Conservation (phyloP, 1,140 invertebrate genomes). For the Cataglyphis hispanica region DNA sequence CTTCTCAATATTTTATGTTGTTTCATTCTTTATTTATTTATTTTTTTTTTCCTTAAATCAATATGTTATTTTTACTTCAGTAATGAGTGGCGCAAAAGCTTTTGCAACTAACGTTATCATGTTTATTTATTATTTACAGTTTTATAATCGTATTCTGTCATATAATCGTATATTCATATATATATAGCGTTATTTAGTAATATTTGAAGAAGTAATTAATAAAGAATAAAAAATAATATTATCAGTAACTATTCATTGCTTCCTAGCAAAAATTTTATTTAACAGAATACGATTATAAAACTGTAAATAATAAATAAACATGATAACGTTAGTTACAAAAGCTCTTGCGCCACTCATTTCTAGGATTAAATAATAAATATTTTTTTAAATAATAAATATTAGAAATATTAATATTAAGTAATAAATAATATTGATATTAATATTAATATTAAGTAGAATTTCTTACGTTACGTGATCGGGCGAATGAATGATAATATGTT, state of each 20-base stretch:
- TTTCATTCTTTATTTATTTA: conserved; percentile 27
- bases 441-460: conserved; percentile 66
- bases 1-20: conserved; percentile 1
- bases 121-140: too few relatives aligned
- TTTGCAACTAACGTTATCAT: not conserved
- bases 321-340: not conserved
- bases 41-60: conserved; percentile 17
- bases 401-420: conserved; percentile 56
- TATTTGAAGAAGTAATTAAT: not conserved
- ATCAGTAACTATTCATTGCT: too few relatives aligned
- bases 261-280: too few relatives aligned
- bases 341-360: not conserved
- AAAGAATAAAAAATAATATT: not conserved
- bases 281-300: too few relatives aligned
- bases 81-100: not conserved
- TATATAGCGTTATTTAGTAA: too few relatives aligned
- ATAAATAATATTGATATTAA: conserved; percentile 55
- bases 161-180: too few relatives aligned
- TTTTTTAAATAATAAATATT: not conserved
- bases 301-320: too few relatives aligned
- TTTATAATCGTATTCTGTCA: too few relatives aligned
- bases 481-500: conserved; percentile 87
- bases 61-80: conserved; percentile 25
- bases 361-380: not conserved
- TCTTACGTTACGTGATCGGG: conserved; percentile 87